Conservation (phyloP, 2,113 vertebrate genomes). For the Megaleporinus macrocephalus region DNA sequence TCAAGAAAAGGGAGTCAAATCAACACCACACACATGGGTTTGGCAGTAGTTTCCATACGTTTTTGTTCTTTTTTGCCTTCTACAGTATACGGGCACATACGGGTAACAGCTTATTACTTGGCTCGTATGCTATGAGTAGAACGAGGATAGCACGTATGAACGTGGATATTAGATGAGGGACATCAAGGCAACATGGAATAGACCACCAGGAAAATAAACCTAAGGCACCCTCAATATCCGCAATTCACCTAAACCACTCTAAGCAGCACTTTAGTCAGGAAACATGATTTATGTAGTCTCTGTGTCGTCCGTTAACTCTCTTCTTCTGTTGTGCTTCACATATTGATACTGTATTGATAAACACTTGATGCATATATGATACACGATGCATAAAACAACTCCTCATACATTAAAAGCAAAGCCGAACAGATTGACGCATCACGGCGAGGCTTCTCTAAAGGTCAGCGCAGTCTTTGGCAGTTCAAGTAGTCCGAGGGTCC, state of each 20-base stretch:
- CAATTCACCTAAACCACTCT: slow-evolving; percentile 40
- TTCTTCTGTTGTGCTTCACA: background rate
- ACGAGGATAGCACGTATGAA: background rate
- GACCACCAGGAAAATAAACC: slow-evolving; percentile 55
- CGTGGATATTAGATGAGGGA: slow-evolving; percentile 44
- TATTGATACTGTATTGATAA: background rate
- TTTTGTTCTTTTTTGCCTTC: background rate
- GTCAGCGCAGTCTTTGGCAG: background rate
- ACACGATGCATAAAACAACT: slow-evolving; percentile 20
- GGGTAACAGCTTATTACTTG: background rate
- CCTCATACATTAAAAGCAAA: no score
- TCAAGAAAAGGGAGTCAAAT: background rate
- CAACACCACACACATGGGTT: background rate
- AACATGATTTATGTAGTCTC: background rate
- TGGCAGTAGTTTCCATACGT: slow-evolving; percentile 3
- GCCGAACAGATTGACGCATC: background rate
- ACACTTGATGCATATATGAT: no score
- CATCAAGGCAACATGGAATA: slow-evolving; percentile 71
- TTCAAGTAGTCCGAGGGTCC: slow-evolving; percentile 18
- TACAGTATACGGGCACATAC: background rate
- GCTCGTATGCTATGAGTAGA: background rate
- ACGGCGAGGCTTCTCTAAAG: background rate
- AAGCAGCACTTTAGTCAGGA: slow-evolving; percentile 38
- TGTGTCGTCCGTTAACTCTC: background rate
- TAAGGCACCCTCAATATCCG: slow-evolving; percentile 70